Conservation (phyloP, 2,888 invertebrate genomes). For the Campoletis raptor region DNA sequence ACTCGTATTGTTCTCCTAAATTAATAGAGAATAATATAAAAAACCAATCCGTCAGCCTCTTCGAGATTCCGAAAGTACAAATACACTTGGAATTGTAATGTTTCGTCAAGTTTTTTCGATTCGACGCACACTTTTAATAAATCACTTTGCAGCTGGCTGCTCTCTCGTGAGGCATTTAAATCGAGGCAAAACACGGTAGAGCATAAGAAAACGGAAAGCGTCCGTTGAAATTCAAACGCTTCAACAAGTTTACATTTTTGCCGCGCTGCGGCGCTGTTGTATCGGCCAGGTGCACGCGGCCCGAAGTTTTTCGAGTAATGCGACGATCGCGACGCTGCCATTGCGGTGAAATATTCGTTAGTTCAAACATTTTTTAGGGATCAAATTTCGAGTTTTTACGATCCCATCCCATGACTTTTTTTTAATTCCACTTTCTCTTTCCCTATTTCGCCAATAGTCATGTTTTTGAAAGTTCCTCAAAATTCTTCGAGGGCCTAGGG, state of each 20-base stretch:
- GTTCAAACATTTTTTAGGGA: neutral
- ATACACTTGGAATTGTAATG: neutral
- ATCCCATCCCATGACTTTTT: too few relatives aligned
- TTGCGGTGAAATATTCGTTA: neutral
- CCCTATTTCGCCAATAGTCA: neutral
- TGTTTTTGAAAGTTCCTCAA: neutral
- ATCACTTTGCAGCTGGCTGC: constrained; percentile 57
- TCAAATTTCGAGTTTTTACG: neutral
- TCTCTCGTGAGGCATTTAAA: constrained; percentile 52
- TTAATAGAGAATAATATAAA: neutral
- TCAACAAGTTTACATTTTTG: neutral
- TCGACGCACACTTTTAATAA: constrained; percentile 18
- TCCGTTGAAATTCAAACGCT: constrained; percentile 62
- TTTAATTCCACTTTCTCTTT: too few relatives aligned
- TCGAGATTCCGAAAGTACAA: neutral
- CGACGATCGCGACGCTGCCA: neutral
- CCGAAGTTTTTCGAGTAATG: neutral
- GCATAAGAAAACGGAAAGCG: constrained; percentile 36
- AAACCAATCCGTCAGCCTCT: neutral
- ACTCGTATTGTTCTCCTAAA: constrained; percentile 3
- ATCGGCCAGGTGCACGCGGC: neutral
- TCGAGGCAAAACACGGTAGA: constrained; percentile 37
- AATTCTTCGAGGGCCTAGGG: too few relatives aligned
- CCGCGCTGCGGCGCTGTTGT: neutral
- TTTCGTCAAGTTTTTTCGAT: neutral